Evolutionary conservation across 1,140 invertebrate genomes (phyloP), one percentile per base, ranked within the genome.

Genomic region (Steinernema khuongi): DNA sequence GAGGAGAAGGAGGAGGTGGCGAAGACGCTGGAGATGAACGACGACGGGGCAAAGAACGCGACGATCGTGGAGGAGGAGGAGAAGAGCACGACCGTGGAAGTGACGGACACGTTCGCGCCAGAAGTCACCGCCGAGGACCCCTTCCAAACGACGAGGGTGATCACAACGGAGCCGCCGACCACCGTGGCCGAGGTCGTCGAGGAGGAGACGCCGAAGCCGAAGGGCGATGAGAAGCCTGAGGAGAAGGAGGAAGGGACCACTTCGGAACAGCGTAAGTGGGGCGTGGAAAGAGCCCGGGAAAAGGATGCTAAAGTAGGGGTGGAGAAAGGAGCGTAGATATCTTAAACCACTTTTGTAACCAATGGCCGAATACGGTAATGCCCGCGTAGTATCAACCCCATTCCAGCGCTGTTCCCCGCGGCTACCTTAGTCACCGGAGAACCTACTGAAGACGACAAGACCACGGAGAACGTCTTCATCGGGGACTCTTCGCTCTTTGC

Each of bases 41-140:
- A 60, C 50, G 19, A 14, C 50, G 50, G 22, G 26, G 26, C 14
- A 14, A 26, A 4, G 14, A 60, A 14, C 2, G 11, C 22, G 19
- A 11, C 50, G 50, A 22, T 14, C 7, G 19, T 60, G 7, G 7
- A 7, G 4, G 50, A 60, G 26, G 50, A 60, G 22, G 50, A 60
- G 50, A 60, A 60, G 22, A 26, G 11, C 11, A 60, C 50, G 7
- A 60, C 50, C 14, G 50, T 26, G 26, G 50, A 60, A 26, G 50
- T 60, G 50, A 60, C 50, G 7, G 50, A 60, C 50, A 60, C 50
- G 11, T 60, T 60, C 22, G 50, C 50, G 14, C 50, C 50, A 14
- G 50, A 60, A 60, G 50, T 60, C 11, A 60, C 50, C 50, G 50
- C 50, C 11, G 50, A 60, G 22, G 50, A 60, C 26, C 50, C 50